Base-by-base conservation (phyloP, 1,140 invertebrate species). In the Heterodera carotae region DNA sequence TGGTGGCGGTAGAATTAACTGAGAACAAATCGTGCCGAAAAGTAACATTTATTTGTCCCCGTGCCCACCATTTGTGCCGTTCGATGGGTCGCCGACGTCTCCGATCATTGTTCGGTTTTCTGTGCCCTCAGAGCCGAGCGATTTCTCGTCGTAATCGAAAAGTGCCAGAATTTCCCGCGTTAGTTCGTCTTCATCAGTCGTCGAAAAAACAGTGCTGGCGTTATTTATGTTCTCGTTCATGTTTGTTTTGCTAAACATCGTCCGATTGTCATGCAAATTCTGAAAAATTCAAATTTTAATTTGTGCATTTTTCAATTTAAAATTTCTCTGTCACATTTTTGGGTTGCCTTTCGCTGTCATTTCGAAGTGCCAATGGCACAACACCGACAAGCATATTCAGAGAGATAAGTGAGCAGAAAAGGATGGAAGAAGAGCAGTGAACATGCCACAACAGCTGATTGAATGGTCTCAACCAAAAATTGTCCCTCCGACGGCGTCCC, bases 371-470 rank as follows among this genome's bases (percentile, higher is more conserved):
- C 10, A 66, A 66, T 12, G 62, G 62, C 62, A n/a, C 22, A 7
- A 66, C 62, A 10, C 62, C 62, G 62, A 6, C 62, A 10, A 66
- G 33, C 62, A 66, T 10, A 34, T 66, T 66, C 10, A 66, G 62
- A 12, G 33, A 34, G 27, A 66, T 25, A 3, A 66, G 27, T 10
- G 22, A 22, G 27, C 62, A 66, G 27, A 66, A 66, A 12, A 66
- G 62, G 33, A 66, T 66, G 62, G 62, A 66, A 6, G 62, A 66
- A 6, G 62, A 66, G 62, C 62, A 22, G 25, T 66, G 62, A 22
- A 66, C 12, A 25, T 66, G 62, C 62, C 62, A 66, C 27, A 66
- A 2, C n/a, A 66, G 25, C 6, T 66, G 62, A 6, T 66, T 66
- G n/a, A 29, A 3, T 25, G 62, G 62, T 1, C 27, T 34, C 62